Evolutionary conservation across 2,888 invertebrate species (phyloP), one percentile per base, ranked within the genome.

Genomic region (Dryadula phaetusa): DNA sequence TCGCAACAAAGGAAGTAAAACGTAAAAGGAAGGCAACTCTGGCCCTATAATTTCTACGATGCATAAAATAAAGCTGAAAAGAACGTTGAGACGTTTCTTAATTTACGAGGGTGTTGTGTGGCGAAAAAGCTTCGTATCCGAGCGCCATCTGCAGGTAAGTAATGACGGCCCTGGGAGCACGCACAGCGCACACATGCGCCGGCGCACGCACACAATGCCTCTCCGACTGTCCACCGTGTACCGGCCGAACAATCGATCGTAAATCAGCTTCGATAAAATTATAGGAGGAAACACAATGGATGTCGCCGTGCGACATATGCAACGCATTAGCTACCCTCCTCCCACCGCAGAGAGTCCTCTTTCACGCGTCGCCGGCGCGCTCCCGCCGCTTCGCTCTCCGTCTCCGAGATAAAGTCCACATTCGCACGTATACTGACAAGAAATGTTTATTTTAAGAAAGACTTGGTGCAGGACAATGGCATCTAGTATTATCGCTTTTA

Each of bases 261-360:
- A 92, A 92, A 92, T 92, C 92, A 90, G 84, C 88, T 90, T 89
- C 92, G 92, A 92, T 92, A 92, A 92, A 92, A 92, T 92, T 92
- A 92, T 92, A 92, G 91, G 89, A 91, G 91, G 91, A 87, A 90
- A 90, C 91, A 92, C 91, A 92, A 92, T 92, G 90, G 87, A 86
- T 87, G 81, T 83, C 82, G 84, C 79, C 80, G 77, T 77, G 78
- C 79, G 75, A 80, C 87, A 86, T 85, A 86, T 85, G 86, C 90
- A 80, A 76, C 76, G 84, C 81, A 91, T 85, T 85, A 84, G 82
- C 83, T 80, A 79, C 90, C 81, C 85, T 91, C 84, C 79, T 82
- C 79, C 83, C 78, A 80, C 75, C 78, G 79, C 87, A 83, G 78
- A 90, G 86, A 88, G 90, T 90, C 83, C 83, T 81, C 84, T 88